Percentiles rank a stretch among this genome's conserved stretches.
phyloP scores from a whole-genome alignment of 2,113 vertebrate genomes.

The Microtus oregoni region DNA sequence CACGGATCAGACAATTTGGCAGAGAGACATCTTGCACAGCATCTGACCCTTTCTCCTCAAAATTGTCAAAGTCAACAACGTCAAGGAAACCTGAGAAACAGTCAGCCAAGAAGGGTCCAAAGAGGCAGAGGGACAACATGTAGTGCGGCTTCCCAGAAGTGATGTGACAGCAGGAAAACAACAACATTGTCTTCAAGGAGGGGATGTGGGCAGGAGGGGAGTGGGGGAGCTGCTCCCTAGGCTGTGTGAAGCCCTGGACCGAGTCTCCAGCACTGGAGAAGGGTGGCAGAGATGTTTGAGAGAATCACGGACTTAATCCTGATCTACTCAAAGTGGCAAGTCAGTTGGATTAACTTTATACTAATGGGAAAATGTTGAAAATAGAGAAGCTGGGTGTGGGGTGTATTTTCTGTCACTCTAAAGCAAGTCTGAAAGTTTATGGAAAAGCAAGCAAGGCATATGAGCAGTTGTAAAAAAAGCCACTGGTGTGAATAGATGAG shows the following conservation, averaged over 20 bases:
- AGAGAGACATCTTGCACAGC: not conserved
- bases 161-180: not conserved
- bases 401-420: not conserved
- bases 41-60: not conserved
- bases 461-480: not conserved
- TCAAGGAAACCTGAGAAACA: not conserved
- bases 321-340: not conserved
- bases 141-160: not conserved
- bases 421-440: slow-evolving; percentile 11
- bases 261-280: not conserved
- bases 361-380: not conserved
- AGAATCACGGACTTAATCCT: not conserved
- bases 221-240: not conserved
- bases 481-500: not conserved
- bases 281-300: not conserved
- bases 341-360: not conserved
- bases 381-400: not conserved
- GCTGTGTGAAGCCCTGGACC: not conserved
- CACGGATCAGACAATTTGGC: not conserved
- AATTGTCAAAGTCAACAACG: not conserved
- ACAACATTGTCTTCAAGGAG: not conserved
- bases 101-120: not conserved
- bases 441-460: not conserved
- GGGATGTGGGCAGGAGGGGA: not conserved
- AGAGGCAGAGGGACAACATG: not conserved